These are phyloP conservation scores for Microplitis manilae DNA, from an alignment of 2,888 invertebrate genomes.

Conservation along the genomic window DNA sequence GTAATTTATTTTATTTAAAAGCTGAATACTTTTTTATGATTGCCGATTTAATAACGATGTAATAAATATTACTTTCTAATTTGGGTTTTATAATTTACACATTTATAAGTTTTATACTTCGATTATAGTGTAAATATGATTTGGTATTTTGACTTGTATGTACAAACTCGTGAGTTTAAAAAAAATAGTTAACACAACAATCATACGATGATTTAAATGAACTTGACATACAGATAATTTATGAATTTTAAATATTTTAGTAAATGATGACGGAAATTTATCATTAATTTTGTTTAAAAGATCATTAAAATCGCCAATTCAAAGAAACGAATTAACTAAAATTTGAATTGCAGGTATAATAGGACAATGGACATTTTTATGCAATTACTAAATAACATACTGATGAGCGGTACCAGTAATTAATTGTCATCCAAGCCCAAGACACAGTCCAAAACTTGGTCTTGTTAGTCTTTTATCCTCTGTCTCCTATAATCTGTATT, in stretches of 20 bases:
- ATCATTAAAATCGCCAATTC: neutral
- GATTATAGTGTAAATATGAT: neutral
- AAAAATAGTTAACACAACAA: neutral
- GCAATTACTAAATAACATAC: neutral
- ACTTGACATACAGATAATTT: neutral
- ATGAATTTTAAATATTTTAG: neutral
- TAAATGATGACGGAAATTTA: neutral
- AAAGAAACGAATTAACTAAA: neutral
- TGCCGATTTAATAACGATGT: neutral
- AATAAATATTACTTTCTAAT: neutral
- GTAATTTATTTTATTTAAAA: neutral
- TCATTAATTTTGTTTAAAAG: neutral
- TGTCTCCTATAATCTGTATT: neutral
- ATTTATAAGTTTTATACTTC: neutral
- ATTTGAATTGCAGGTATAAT: neutral
- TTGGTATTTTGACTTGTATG: conserved; percentile 16
- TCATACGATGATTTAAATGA: neutral
- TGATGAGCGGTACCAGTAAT: neutral
- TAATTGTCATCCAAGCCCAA: neutral
- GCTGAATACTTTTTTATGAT: neutral
- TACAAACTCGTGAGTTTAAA: conserved; percentile 13
- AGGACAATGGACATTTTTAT: neutral
- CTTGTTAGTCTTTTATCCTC: neutral
- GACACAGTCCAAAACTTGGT: neutral
- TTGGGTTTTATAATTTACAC: neutral